Conservation (phyloP, 2,888 invertebrate genomes). For the Drosophila bunnanda region DNA sequence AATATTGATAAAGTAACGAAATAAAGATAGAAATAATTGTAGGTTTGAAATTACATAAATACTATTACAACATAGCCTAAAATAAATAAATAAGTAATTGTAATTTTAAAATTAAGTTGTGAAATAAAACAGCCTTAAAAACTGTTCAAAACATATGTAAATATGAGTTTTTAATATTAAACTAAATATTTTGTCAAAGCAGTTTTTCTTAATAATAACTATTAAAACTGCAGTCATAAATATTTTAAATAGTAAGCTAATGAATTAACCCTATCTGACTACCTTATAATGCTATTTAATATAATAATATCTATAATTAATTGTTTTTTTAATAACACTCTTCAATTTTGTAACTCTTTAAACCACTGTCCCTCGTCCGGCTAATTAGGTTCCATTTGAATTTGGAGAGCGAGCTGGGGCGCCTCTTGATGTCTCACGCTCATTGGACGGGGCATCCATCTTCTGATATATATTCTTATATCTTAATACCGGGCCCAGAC, state of each 20-base stretch:
- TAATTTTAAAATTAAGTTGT: too few species aligned
- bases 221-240: neutral
- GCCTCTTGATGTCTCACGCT: slow-evolving; percentile 61
- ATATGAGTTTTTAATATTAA: too few species aligned
- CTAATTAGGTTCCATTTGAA: slow-evolving; percentile 69
- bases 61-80: too few species aligned
- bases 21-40: too few species aligned
- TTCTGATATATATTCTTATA: slow-evolving; percentile 54
- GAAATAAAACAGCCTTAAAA: too few species aligned
- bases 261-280: too few species aligned
- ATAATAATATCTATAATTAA: too few species aligned
- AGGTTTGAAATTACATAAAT: too few species aligned
- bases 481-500: slow-evolving; percentile 57
- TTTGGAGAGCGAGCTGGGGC: slow-evolving; percentile 33
- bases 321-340: neutral
- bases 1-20: too few species aligned
- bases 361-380: slow-evolving; percentile 33
- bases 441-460: slow-evolving; percentile 44
- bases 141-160: too few species aligned
- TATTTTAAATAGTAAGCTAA: neutral
- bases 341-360: neutral
- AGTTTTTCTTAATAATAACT: neutral
- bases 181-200: neutral
- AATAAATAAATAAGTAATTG: too few species aligned
- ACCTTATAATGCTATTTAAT: neutral